Base-by-base conservation (phyloP, 1,140 invertebrate genomes). In the Danaus plexippus region DNA sequence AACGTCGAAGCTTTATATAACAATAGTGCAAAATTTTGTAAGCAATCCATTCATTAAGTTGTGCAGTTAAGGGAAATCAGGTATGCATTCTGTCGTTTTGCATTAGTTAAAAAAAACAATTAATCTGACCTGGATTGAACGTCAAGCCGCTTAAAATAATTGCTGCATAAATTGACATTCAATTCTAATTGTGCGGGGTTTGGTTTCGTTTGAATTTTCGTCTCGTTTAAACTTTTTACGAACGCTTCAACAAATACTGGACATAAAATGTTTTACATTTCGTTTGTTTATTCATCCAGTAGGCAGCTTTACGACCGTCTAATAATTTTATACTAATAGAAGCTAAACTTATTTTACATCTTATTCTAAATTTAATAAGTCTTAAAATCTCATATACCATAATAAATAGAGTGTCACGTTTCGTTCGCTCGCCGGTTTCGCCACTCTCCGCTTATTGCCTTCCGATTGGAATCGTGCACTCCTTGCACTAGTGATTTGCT, bases 91-190 rank as follows among this genome's bases (percentile, higher is more conserved):
- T 77, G 71, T 80, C 72, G 77, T 75, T 82, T 32, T 82, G 73
- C 75, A 82, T 85, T 82, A 81, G 77, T 80, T 80, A 77, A 75
- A 75, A 81, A 80, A 82, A 85, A 82, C 76, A 80, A 77, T 85
- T 81, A 77, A 81, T 81, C 75, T 81, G 81, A 82, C 77, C 78
- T 74, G 74, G 73, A 82, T 81, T 73, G 77, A 78, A 78, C 71
- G 76, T 63, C 69, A 76, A 73, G 66, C 67, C 71, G 78, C 78
- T 76, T 71, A 77, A 76, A 80, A 73, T 85, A 82, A 85, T 82
- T 82, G 78, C 79, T 77, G 77, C 74, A 85, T 82, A 82, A 85
- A 80, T 78, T 78, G 70, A 75, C 74, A 74, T 69, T 72, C 71
- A 59, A 63, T 77, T 72, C 74, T 75, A 77, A 78, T 83, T 80